These are phyloP conservation scores for Scleropages formosus DNA, from an alignment of 2,797 vertebrate species.

Conservation along the genomic window DNA sequence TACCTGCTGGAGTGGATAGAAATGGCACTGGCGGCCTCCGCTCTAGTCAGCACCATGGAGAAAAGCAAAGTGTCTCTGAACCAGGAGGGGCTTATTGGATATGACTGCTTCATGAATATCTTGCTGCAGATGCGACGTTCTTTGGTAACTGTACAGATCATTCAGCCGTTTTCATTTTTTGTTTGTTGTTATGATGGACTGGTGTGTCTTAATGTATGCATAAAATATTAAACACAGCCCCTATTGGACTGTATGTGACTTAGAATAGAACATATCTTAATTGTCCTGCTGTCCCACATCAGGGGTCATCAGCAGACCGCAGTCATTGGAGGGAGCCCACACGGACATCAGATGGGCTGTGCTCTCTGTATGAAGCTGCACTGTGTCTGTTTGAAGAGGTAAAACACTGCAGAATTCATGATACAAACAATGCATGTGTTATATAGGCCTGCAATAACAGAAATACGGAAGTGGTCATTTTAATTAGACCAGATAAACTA, in stretches of 20 bases:
- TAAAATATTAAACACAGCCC: neutral
- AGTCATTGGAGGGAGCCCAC: conserved; percentile 96
- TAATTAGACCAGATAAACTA: no score
- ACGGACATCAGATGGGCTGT: conserved; percentile 83
- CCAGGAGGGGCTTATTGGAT: conserved; percentile 91
- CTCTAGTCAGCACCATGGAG: conserved; percentile 84
- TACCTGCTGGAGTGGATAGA: conserved; percentile 98
- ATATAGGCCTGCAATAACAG: neutral
- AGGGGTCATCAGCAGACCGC: conserved; percentile 93
- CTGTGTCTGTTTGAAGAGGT: conserved; percentile 94
- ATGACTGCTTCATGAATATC: conserved; percentile 97
- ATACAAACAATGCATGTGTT: conserved; percentile 5
- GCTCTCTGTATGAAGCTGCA: conserved; percentile 91
- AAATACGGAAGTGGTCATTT: no score
- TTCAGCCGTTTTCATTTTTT: neutral
- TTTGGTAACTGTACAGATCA: conserved; percentile 71
- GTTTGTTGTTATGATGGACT: neutral
- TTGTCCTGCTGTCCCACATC: conserved; percentile 30
- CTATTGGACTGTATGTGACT: neutral
- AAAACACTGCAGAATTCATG: conserved; percentile 32
- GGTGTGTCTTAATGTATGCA: neutral
- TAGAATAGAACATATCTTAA: neutral
- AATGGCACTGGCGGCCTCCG: conserved; percentile 92
- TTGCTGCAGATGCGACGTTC: conserved; percentile 96
- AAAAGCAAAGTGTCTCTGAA: conserved; percentile 70